Conservation (phyloP, 2,113 vertebrate genomes). For the human region DNA sequence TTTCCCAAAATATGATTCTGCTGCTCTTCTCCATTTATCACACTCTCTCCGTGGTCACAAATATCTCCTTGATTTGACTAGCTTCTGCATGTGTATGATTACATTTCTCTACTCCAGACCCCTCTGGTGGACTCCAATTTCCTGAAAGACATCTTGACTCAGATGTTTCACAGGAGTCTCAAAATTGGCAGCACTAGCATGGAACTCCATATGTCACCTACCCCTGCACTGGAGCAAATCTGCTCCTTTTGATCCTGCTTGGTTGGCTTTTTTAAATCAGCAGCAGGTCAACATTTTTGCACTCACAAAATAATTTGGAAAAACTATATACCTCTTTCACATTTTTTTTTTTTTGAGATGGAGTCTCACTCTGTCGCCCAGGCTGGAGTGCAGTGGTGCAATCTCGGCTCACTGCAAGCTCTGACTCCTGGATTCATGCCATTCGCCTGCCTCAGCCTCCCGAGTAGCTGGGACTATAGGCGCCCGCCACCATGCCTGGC, state of each 20-base stretch:
- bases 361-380: no score
- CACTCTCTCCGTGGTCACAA: not conserved
- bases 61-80: not conserved
- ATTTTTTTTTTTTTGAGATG: not conserved
- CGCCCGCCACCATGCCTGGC: no score
- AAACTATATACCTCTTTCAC: not conserved
- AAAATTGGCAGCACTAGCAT: not conserved
- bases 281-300: not conserved
- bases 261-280: not conserved
- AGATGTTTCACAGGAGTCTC: not conserved
- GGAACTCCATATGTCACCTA: not conserved
- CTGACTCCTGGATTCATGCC: no score
- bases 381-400: no score
- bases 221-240: not conserved
- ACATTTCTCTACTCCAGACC: not conserved
- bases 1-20: not conserved
- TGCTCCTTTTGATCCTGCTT: not conserved
- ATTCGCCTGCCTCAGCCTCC: no score
- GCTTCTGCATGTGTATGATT: not conserved
- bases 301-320: not conserved
- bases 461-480: no score
- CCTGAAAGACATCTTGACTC: not conserved
- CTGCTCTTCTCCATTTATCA: not conserved
- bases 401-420: no score
- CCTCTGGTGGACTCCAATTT: not conserved